Evolutionary conservation across 2,888 invertebrate species (phyloP).

Genomic region (Chrysodeixis includens): DNA sequence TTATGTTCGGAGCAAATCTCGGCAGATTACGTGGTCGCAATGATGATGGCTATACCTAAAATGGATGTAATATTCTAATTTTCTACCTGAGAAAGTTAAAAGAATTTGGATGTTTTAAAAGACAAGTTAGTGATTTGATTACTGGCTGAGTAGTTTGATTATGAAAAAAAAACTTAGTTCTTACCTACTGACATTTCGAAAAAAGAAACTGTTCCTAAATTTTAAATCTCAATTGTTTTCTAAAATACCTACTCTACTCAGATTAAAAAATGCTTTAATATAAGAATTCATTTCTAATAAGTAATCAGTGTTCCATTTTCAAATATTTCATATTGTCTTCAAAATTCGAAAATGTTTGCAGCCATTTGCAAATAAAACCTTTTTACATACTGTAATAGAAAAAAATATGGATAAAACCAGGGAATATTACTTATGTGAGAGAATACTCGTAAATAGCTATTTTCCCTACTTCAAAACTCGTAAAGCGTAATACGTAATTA

Average conservation of each 20-base stretch:
- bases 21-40: neutral
- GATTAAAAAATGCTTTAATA: too few species aligned
- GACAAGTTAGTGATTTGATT: neutral
- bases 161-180: too few species aligned
- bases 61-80: neutral
- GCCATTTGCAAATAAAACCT: neutral
- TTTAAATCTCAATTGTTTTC: too few species aligned
- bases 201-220: too few species aligned
- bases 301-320: too few species aligned
- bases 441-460: slow-evolving; percentile 25
- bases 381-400: slow-evolving; percentile 7
- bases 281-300: too few species aligned
- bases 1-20: neutral
- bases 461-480: slow-evolving; percentile 24
- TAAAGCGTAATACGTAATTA: slow-evolving; percentile 35
- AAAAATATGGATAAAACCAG: slow-evolving; percentile 33
- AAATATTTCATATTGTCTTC: too few species aligned
- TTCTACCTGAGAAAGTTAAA: neutral
- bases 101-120: neutral
- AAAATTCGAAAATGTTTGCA: too few species aligned
- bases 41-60: neutral
- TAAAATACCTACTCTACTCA: too few species aligned
- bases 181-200: too few species aligned
- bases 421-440: slow-evolving; percentile 17
- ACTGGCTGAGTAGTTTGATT: neutral